Conservation (phyloP, 2,113 vertebrate genomes). For the Colistium nudipinnis region DNA sequence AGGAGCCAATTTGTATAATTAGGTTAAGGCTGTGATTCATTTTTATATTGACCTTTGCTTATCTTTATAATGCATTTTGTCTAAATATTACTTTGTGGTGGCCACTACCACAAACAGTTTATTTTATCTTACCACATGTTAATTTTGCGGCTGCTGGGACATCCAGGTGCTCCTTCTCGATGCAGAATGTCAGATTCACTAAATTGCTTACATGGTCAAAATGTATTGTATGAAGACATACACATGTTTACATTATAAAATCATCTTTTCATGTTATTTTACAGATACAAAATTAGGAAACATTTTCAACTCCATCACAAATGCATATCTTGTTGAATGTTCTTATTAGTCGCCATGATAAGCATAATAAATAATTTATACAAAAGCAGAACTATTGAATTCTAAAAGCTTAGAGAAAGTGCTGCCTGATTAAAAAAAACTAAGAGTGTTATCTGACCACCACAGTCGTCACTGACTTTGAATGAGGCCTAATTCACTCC, state of each 20-base stretch:
- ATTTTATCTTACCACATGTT: background rate
- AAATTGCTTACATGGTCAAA: background rate
- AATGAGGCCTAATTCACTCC: background rate
- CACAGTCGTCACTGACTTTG: constrained; percentile 7
- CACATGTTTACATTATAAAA: too few species aligned
- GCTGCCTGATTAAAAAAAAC: too few species aligned
- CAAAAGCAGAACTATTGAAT: background rate
- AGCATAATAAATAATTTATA: background rate
- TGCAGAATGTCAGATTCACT: background rate
- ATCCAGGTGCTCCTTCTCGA: background rate
- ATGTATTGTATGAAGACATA: too few species aligned
- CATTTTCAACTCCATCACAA: too few species aligned
- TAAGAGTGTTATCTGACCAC: background rate
- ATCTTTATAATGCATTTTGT: background rate
- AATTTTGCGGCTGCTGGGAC: background rate
- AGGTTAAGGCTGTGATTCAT: background rate
- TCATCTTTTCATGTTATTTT: too few species aligned
- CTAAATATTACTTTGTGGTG: background rate
- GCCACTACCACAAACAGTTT: background rate
- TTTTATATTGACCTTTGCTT: too few species aligned
- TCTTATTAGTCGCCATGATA: background rate
- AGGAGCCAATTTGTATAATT: background rate
- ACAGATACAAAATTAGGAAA: too few species aligned
- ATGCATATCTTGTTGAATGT: background rate
- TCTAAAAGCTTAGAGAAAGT: background rate